Evolutionary conservation across 2,797 vertebrate genomes (phyloP).

Genomic region (Typhlichthys subterraneus): DNA sequence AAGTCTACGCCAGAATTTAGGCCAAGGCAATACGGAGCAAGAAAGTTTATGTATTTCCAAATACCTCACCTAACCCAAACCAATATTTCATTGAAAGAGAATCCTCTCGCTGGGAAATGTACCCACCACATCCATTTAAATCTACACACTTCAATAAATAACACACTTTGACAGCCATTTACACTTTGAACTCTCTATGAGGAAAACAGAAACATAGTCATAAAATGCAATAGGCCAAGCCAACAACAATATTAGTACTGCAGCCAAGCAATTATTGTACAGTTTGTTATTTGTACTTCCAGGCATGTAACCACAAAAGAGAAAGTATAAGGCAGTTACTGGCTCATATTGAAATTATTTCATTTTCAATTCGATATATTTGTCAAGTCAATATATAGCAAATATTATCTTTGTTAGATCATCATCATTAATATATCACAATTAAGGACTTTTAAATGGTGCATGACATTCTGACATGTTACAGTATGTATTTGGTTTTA

Average conservation of each 20-base stretch:
- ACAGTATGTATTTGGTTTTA: background rate
- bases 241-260: conserved; percentile 42
- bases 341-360: background rate
- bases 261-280: conserved; percentile 8
- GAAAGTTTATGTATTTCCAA: background rate
- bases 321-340: background rate
- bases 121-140: conserved; percentile 31
- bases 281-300: conserved; percentile 10
- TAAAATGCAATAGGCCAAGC: conserved; percentile 41
- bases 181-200: conserved; percentile 38
- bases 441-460: background rate
- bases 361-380: conserved; percentile 1
- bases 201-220: conserved; percentile 41
- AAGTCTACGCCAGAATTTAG: conserved; percentile 17
- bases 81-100: conserved; percentile 13
- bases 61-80: no score
- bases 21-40: conserved; percentile 22
- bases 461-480: background rate
- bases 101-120: conserved; percentile 29
- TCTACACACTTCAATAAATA: conserved; percentile 40
- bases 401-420: background rate
- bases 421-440: background rate
- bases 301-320: conserved; percentile 12
- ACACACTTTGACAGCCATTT: background rate
- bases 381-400: background rate